phyloP scores from a whole-genome alignment of 2,888 invertebrate species.

The Caradrina clavipalpis region DNA sequence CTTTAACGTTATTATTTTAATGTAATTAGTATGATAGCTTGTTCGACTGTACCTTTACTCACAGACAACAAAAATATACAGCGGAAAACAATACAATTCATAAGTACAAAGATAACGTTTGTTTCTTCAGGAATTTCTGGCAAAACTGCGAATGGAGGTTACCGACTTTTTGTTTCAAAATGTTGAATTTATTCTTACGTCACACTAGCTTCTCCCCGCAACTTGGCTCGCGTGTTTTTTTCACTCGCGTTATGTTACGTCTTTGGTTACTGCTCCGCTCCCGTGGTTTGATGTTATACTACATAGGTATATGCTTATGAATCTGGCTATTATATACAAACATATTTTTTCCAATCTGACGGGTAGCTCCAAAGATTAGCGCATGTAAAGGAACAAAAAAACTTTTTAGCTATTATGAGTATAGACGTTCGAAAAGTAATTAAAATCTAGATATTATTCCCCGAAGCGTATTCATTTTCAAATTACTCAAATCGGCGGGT shows the following conservation, averaged over 20 bases:
- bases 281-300: too few relatives aligned
- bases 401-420: too few relatives aligned
- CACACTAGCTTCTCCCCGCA: too few relatives aligned
- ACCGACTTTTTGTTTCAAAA: not conserved
- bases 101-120: not conserved
- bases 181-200: not conserved
- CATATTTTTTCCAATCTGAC: too few relatives aligned
- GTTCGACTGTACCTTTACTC: not conserved
- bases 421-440: constrained; percentile 1
- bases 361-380: too few relatives aligned
- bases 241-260: too few relatives aligned
- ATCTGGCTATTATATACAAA: too few relatives aligned
- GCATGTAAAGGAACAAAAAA: too few relatives aligned
- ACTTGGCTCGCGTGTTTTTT: too few relatives aligned
- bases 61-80: not conserved
- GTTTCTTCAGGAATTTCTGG: not conserved
- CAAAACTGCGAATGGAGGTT: not conserved
- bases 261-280: too few relatives aligned
- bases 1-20: too few relatives aligned
- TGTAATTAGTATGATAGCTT: not conserved
- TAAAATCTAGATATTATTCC: not conserved
- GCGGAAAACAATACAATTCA: not conserved
- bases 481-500: not conserved
- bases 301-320: too few relatives aligned
- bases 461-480: not conserved